A percentile compares a stretch with the other conserved stretches of the same genome.
Conservation (phyloP, 2,113 vertebrate species). For the Pongo abelii region DNA sequence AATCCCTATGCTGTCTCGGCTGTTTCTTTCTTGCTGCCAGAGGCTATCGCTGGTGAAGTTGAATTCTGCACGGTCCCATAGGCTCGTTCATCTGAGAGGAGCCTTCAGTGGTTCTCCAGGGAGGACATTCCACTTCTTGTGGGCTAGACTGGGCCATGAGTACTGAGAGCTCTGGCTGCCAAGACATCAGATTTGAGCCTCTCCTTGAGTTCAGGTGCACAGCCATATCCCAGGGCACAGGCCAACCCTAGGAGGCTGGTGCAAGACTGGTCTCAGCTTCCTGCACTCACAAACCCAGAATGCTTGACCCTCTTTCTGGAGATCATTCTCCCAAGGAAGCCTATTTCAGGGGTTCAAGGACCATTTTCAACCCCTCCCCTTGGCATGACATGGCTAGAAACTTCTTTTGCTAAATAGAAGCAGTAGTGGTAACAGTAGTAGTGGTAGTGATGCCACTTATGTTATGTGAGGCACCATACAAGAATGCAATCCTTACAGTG, state of each 20-base stretch:
- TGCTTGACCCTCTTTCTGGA: not conserved
- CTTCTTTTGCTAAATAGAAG: not conserved
- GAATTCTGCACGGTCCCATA: not conserved
- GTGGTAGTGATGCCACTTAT: not conserved
- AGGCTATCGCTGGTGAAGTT: not conserved
- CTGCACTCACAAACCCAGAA: not conserved
- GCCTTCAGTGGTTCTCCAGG: not conserved
- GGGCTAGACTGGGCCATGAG: not conserved
- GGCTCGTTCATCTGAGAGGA: not conserved
- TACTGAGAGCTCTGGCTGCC: not conserved
- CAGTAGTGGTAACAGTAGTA: not conserved
- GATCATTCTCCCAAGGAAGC: not conserved
- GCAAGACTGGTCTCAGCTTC: not conserved
- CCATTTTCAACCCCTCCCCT: not conserved
- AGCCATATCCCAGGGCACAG: not conserved
- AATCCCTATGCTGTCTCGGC: not conserved
- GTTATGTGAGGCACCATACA: not conserved
- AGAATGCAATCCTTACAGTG: not conserved
- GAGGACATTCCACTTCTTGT: not conserved
- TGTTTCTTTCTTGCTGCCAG: slow-evolving; percentile 24
- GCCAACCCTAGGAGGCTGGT: not conserved
- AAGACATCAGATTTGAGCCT: not conserved
- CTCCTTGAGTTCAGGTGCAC: not conserved
- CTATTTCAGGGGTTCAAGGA: not conserved
- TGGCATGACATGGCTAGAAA: not conserved